A percentile compares a stretch with the other conserved stretches of the same genome.
phyloP scores from a whole-genome alignment of 2,888 invertebrate genomes.

The Dione vanillae region DNA sequence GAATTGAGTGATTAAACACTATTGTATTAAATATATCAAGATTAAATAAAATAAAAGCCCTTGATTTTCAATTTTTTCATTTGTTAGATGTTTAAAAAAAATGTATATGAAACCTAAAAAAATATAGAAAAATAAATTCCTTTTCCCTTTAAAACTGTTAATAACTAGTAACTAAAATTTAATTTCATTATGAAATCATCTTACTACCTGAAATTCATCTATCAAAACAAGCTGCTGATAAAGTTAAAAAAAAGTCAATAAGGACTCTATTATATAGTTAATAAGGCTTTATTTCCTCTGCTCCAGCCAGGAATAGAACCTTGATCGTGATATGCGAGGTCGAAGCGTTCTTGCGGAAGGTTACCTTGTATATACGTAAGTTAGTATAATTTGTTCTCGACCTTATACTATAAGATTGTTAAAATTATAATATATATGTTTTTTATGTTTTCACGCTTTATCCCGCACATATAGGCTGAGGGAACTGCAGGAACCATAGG shows the following conservation, averaged over 20 bases:
- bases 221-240: conserved; percentile 13
- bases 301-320: conserved; percentile 59
- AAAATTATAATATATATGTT: background rate
- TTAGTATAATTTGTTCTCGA: conserved; percentile 19
- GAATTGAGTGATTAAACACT: background rate
- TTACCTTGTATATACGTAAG: conserved; percentile 52
- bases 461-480: no score
- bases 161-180: background rate
- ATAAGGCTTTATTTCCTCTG: conserved; percentile 37
- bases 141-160: background rate
- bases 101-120: no score
- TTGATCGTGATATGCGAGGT: conserved; percentile 79
- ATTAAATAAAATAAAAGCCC: background rate
- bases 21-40: background rate
- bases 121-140: background rate
- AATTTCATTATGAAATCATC: conserved; percentile 6
- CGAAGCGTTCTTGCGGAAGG: conserved; percentile 65
- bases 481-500: no score
- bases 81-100: no score
- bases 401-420: conserved; percentile 14
- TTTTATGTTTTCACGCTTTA: no score
- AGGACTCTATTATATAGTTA: background rate
- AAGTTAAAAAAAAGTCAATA: conserved; percentile 1
- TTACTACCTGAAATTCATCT: conserved; percentile 11
- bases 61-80: no score